A percentile compares a stretch with the other conserved stretches of the same genome.
Conservation (phyloP, 2,113 vertebrate genomes). For the Cebus imitator region DNA sequence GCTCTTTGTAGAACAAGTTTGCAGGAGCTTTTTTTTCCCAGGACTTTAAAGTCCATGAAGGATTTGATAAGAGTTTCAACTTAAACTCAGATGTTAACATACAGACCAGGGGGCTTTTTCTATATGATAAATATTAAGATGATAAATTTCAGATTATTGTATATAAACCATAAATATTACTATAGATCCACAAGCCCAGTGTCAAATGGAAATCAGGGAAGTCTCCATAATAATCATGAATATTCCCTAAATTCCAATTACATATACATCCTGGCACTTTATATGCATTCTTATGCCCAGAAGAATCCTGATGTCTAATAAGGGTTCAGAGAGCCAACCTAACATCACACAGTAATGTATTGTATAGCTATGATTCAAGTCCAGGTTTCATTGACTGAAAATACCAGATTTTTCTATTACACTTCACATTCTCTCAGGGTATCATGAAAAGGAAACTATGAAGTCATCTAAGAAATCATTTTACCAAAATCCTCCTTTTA, state of each 20-base stretch:
- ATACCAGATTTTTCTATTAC: not conserved
- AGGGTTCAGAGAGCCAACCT: not conserved
- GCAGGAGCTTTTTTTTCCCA: conserved; percentile 18
- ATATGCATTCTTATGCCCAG: not conserved
- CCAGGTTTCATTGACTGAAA: not conserved
- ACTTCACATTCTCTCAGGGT: not conserved
- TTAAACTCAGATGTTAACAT: conserved; percentile 57
- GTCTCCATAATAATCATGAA: not conserved
- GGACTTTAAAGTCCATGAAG: not conserved
- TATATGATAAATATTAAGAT: conserved; percentile 33
- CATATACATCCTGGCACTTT: not conserved
- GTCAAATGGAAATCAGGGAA: not conserved
- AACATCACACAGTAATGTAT: not conserved
- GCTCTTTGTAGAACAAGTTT: conserved; percentile 34
- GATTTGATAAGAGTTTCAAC: conserved; percentile 24
- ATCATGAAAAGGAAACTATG: not conserved
- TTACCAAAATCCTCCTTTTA: not conserved
- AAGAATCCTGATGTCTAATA: not conserved
- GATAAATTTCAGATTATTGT: not conserved
- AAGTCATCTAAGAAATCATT: not conserved
- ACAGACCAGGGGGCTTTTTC: conserved; percentile 50
- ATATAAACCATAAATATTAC: not conserved
- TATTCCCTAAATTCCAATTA: not conserved
- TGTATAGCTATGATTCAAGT: not conserved
- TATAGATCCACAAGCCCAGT: not conserved